phyloP scores from a whole-genome alignment of 1,140 invertebrate species.

The Pseudomyrmex cubaensis region DNA sequence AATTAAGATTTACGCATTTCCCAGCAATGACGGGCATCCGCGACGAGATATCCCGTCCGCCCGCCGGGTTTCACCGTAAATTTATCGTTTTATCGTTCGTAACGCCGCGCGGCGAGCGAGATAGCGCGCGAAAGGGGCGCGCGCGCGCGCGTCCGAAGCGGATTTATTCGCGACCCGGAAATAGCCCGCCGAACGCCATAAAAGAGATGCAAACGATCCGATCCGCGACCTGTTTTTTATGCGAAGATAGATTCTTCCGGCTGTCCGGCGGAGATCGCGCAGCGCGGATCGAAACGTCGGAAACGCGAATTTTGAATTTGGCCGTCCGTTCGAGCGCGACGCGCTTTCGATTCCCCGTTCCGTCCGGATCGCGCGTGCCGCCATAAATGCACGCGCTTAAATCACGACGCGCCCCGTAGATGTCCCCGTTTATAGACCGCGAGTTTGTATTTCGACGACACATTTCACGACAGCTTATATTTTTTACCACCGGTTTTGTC shows the following conservation, averaged over 20 bases:
- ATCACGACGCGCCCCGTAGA: background rate
- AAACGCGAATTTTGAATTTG: conserved; percentile 17
- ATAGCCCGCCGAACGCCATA: conserved; percentile 30
- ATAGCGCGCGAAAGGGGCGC: conserved; percentile 23
- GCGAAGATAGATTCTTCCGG: conserved; percentile 12
- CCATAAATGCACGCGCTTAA: conserved; percentile 20
- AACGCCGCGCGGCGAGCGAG: conserved; percentile 11
- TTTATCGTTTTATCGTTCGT: conserved; percentile 70
- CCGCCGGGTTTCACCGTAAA: conserved; percentile 42
- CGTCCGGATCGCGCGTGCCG: background rate
- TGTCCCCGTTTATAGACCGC: background rate
- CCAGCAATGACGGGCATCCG: conserved; percentile 52
- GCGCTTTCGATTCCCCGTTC: background rate
- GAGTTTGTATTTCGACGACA: conserved; percentile 35
- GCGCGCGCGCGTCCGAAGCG: background rate
- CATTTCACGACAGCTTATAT: conserved; percentile 19
- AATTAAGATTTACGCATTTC: conserved; percentile 75
- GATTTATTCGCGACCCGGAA: conserved; percentile 60
- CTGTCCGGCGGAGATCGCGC: background rate
- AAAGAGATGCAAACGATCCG: conserved; percentile 7
- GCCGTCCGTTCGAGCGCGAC: background rate
- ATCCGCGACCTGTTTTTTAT: conserved; percentile 15
- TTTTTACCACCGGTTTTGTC: background rate
- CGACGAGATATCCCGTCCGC: conserved; percentile 40
- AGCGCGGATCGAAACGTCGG: background rate